phyloP scores from a whole-genome alignment of 2,113 vertebrate species.

The Poeciliopsis turrubarensis region DNA sequence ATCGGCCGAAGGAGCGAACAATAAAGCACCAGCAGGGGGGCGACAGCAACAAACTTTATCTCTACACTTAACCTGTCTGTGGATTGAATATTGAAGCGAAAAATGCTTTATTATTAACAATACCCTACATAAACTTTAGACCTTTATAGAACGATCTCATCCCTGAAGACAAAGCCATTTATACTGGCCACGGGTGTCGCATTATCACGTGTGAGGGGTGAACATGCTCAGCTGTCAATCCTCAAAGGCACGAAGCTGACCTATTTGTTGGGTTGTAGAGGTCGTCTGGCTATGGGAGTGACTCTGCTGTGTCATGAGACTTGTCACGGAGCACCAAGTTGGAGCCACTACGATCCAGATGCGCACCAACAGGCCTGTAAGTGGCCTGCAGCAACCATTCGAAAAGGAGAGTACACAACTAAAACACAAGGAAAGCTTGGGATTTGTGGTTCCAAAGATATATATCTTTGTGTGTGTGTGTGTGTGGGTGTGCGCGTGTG shows the following conservation, averaged over 20 bases:
- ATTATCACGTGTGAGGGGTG: conserved; percentile 37
- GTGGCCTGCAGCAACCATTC: conserved; percentile 1
- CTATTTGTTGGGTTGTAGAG: conserved; percentile 41
- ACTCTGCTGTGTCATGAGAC: conserved; percentile 55
- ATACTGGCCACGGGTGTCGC: conserved; percentile 40
- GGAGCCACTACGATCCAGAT: conserved; percentile 41
- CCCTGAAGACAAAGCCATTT: conserved; percentile 35
- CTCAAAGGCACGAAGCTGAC: conserved; percentile 20
- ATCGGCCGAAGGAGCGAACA: conserved; percentile 13
- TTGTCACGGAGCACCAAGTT: conserved; percentile 44
- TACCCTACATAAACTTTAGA: conserved; percentile 19
- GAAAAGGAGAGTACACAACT: neutral
- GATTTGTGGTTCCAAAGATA: neutral
- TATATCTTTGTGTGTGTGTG: neutral
- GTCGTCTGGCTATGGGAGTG: conserved; percentile 19
- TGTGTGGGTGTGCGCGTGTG: neutral
- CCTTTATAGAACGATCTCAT: conserved; percentile 4
- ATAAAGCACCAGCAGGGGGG: conserved; percentile 1
- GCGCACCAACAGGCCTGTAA: conserved; percentile 31
- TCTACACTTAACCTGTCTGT: conserved; percentile 55
- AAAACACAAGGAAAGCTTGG: neutral
- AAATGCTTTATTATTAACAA: conserved; percentile 6
- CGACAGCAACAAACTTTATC: conserved; percentile 61
- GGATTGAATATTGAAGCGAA: conserved; percentile 54
- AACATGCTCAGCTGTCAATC: conserved; percentile 30